Base-by-base conservation (phyloP, 2,888 invertebrate genomes). In the Drosophila pegasa region DNA sequence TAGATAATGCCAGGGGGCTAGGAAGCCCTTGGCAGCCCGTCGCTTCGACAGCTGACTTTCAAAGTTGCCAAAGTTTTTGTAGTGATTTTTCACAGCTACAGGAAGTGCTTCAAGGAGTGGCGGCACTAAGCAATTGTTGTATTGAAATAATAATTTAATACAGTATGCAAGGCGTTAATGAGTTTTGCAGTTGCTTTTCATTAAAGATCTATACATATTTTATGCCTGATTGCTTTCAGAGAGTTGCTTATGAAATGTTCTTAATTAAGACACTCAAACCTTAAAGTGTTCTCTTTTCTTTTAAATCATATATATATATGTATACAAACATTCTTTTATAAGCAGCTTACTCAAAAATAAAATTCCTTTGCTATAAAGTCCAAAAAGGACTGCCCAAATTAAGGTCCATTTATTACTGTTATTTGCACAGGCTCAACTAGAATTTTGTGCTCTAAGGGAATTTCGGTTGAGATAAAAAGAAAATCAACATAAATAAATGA, bases 141-240 rank as follows among this genome's bases (percentile, higher is more conserved):
- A 62, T 41, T 51, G 48, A 64, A 63, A 54, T 62, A 63, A 54
- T 62, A 58, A 79, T 74, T 78, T 48, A 63, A 78, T 73, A 41
- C 65, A 73, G 68, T 59, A 63, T 78, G 63, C 50, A 70, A 62
- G 51, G 51, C 45, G 50, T 58, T 78, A 79, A 79, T 78, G 71
- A 76, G 79, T 62, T 68, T 65, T 35, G 52, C 63, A 57, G 62
- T 54, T 61, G 43, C 41, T 73, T 70, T 59, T 68, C 63, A 64
- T 72, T 57, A 60, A 50, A 65, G 57, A 74, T 62, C 66, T 51
- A 64, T 62, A 22, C 64, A 64, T 61, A 51, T 47, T 50, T 63
- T 38, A 50, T 54, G 38, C 12, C 3, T 29, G 27, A 27, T 27
- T 27, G 43, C 43, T 45, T 45, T n/a, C 25, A 16, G 6, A 16